Conservation (phyloP, 2,888 invertebrate species). For the Thereva unica region DNA sequence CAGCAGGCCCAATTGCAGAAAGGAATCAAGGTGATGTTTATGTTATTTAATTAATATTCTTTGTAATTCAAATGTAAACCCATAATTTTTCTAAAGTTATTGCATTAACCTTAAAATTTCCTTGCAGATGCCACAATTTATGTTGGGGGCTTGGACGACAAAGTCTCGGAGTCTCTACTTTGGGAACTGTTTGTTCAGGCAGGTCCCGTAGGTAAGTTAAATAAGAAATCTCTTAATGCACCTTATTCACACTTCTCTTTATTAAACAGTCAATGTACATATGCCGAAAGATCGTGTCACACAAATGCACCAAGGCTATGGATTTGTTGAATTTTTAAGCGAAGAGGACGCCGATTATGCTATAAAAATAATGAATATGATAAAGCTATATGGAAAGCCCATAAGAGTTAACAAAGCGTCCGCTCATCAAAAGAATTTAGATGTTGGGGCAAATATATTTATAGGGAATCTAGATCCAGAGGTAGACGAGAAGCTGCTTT, state of each 20-base stretch:
- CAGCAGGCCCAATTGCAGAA: constrained; percentile 97
- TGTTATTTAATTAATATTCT: constrained; percentile 14
- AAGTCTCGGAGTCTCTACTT: constrained; percentile 93
- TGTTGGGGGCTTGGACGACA: constrained; percentile 98
- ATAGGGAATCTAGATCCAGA: constrained; percentile 99
- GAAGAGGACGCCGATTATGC: constrained; percentile 99
- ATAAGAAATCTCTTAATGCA: background rate
- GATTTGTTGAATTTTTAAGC: constrained; percentile 98
- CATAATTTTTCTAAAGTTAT: background rate
- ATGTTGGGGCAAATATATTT: constrained; percentile 99
- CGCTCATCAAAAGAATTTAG: constrained; percentile 98
- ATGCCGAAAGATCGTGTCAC: constrained; percentile 99
- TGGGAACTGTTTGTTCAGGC: constrained; percentile 99
- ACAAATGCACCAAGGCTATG: constrained; percentile 98
- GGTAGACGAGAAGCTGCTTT: constrained; percentile 97
- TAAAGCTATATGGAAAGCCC: constrained; percentile 98
- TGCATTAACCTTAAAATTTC: background rate
- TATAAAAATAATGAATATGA: constrained; percentile 99
- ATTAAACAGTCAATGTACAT: constrained; percentile 87
- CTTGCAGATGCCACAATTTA: constrained; percentile 97
- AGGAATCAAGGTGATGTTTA: constrained; percentile 88
- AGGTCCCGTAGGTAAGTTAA: constrained; percentile 88
- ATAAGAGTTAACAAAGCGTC: constrained; percentile 98
- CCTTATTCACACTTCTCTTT: constrained; percentile 52
- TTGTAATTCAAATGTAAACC: too few species aligned